Evolutionary conservation across 2,113 vertebrate species (phyloP).

Genomic region (Argyrosomus japonicus): DNA sequence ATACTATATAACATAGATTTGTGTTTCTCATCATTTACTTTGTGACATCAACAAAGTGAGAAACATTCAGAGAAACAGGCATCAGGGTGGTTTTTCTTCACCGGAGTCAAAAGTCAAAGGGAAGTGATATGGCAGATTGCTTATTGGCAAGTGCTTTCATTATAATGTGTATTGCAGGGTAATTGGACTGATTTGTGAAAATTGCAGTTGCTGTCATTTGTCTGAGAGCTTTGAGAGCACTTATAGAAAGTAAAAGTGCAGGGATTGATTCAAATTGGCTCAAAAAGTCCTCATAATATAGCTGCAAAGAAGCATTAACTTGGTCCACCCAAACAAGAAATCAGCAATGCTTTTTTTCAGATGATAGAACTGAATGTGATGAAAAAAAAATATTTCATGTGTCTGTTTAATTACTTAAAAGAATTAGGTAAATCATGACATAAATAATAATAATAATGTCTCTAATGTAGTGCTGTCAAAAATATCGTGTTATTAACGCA

Average conservation of each 20-base stretch:
- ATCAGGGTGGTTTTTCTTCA: not conserved
- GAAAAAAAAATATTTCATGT: too few species aligned
- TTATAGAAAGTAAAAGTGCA: constrained; percentile 20
- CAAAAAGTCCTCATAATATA: constrained; percentile 6
- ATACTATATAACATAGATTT: not conserved
- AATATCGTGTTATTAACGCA: too few species aligned
- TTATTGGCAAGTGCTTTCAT: constrained; percentile 34
- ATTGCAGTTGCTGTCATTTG: constrained; percentile 46
- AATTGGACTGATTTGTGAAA: constrained; percentile 48
- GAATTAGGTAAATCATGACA: too few species aligned
- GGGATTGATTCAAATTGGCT: constrained; percentile 29
- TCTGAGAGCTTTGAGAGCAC: constrained; percentile 32
- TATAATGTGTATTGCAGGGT: constrained; percentile 17
- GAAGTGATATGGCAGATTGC: constrained; percentile 15
- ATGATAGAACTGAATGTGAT: not conserved
- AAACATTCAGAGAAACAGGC: not conserved
- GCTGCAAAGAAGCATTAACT: not conserved
- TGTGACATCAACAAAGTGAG: too few species aligned
- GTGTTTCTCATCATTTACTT: not conserved
- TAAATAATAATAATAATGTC: too few species aligned
- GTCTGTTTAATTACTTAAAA: too few species aligned
- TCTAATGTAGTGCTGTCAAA: too few species aligned
- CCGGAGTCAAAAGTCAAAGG: constrained; percentile 21
- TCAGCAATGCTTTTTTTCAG: not conserved
- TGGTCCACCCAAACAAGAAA: not conserved